These are phyloP conservation scores for Cossypha niveicapilla DNA, from an alignment of 2,797 vertebrate species.

Conservation along the genomic window DNA sequence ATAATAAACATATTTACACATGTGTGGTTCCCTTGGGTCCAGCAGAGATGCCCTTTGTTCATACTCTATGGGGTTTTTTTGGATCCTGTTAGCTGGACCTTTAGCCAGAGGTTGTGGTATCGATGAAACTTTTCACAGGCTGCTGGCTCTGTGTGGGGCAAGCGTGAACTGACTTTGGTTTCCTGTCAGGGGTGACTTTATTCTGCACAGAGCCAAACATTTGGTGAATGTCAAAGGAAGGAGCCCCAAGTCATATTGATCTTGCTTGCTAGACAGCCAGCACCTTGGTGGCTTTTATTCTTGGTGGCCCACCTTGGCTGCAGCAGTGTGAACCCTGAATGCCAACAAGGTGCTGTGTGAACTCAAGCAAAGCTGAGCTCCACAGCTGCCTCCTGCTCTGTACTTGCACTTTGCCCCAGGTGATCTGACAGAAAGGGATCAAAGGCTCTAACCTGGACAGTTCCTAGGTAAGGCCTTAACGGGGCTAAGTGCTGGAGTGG, in stretches of 20 bases:
- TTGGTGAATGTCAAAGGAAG: not conserved
- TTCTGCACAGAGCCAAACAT: not conserved
- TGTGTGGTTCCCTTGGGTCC: conserved; percentile 1
- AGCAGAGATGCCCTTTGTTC: not conserved
- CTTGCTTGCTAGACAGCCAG: not conserved
- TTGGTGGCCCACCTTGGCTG: not conserved
- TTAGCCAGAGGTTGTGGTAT: conserved; percentile 18
- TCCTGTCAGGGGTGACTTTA: conserved; percentile 21
- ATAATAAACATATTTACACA: not conserved
- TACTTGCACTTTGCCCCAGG: not conserved
- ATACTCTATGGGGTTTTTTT: not conserved
- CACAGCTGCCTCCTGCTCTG: not conserved
- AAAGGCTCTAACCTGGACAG: not conserved
- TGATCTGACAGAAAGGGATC: not conserved
- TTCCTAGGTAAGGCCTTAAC: not conserved
- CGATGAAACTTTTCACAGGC: conserved; percentile 41
- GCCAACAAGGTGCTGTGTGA: not conserved
- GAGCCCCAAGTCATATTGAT: not conserved
- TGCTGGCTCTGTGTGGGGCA: conserved; percentile 38
- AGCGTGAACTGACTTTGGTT: not conserved
- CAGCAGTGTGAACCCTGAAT: not conserved
- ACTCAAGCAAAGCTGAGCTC: not conserved
- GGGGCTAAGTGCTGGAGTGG: not conserved
- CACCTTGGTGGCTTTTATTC: not conserved
- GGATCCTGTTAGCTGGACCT: conserved; percentile 38